Percentiles rank a stretch among this genome's conserved stretches.
These are phyloP conservation scores for Plectropomus leopardus DNA, from an alignment of 2,113 vertebrate species.

Conservation along the genomic window DNA sequence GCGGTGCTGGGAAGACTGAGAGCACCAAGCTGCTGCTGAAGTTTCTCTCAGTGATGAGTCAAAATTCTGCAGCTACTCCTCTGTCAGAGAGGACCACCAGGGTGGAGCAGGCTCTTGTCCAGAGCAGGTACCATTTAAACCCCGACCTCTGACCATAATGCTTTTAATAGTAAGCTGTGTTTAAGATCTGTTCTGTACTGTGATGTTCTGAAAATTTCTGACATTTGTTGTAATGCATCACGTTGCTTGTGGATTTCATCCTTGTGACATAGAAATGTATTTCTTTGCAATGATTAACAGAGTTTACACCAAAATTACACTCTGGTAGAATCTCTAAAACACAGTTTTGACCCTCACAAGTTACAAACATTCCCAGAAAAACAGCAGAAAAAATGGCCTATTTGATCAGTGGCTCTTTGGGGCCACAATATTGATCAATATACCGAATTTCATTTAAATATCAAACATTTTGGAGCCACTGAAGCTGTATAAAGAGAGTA, in stretches of 20 bases:
- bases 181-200: background rate
- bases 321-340: too few relatives aligned
- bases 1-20: constrained; percentile 95
- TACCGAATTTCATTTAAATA: background rate
- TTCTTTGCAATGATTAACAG: background rate
- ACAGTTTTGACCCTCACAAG: too few relatives aligned
- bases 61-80: constrained; percentile 85
- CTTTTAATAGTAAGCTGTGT: background rate
- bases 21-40: constrained; percentile 94
- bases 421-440: background rate
- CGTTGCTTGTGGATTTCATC: background rate
- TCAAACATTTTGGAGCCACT: background rate
- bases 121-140: constrained; percentile 88
- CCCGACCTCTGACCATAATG: background rate
- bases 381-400: too few relatives aligned
- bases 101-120: constrained; percentile 92
- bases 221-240: too few relatives aligned
- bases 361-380: too few relatives aligned
- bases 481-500: background rate
- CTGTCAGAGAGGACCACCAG: constrained; percentile 85
- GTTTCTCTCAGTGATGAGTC: constrained; percentile 94
- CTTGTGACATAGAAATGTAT: background rate
- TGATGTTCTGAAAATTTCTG: background rate
- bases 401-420: background rate
- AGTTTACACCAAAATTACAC: too few relatives aligned